These are phyloP conservation scores for Neoarius graeffei DNA, from an alignment of 2,113 vertebrate genomes.

Conservation along the genomic window DNA sequence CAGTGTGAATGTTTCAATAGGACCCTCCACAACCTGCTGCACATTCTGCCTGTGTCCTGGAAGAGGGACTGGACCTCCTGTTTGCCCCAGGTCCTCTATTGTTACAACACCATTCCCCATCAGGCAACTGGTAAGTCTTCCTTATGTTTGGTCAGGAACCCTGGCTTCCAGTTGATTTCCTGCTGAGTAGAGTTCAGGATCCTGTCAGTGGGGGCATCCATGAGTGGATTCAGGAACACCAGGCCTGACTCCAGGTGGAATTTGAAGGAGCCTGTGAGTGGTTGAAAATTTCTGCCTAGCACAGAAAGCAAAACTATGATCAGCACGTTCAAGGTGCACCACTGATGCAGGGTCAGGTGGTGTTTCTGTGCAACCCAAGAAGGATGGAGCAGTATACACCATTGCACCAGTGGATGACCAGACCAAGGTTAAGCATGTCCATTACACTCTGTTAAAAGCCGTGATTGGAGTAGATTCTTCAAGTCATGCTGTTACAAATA, in stretches of 20 bases:
- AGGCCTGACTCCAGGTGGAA: not conserved
- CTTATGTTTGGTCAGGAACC: constrained; percentile 41
- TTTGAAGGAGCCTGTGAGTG: constrained; percentile 19
- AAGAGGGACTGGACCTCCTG: not conserved
- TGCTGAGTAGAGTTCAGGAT: constrained; percentile 8
- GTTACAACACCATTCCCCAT: not conserved
- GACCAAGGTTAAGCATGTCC: too few relatives aligned
- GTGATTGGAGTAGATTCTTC: too few relatives aligned
- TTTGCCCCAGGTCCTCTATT: not conserved
- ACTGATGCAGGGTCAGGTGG: constrained; percentile 12
- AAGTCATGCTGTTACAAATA: too few relatives aligned
- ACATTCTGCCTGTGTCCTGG: not conserved
- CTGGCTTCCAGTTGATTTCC: constrained; percentile 22
- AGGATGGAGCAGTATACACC: not conserved
- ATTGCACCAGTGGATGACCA: too few relatives aligned
- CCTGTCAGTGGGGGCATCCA: not conserved
- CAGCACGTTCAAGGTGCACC: not conserved
- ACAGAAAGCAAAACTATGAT: not conserved
- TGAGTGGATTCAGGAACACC: constrained; percentile 44
- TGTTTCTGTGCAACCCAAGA: constrained; percentile 9
- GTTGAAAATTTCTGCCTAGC: not conserved
- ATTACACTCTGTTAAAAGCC: too few relatives aligned
- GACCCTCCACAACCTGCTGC: not conserved
- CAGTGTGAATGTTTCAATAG: not conserved
- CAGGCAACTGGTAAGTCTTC: not conserved